Percentiles rank a stretch among this genome's conserved stretches.
phyloP scores from a whole-genome alignment of 2,797 vertebrate genomes.

The Antennarius maculatus region DNA sequence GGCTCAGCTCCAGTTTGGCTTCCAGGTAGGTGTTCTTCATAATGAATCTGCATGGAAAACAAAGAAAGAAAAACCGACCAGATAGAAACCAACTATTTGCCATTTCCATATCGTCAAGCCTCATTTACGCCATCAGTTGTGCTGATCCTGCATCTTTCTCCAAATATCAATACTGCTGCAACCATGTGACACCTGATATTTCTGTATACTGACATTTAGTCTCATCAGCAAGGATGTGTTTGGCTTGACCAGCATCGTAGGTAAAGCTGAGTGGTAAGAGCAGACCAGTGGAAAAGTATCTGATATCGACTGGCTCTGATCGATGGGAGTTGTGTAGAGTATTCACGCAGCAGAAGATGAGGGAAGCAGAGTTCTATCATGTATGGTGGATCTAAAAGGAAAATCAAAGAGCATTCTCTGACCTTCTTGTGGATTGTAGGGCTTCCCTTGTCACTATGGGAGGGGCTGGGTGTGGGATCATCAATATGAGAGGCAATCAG shows the following conservation, averaged over 20 bases:
- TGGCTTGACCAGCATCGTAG: slow-evolving; percentile 36
- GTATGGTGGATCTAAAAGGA: slow-evolving; percentile 1
- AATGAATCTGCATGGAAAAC: slow-evolving; percentile 39
- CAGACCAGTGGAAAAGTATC: slow-evolving; percentile 13
- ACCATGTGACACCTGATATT: slow-evolving; percentile 48
- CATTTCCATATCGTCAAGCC: not conserved
- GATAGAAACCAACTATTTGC: not conserved
- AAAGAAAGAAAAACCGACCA: not conserved
- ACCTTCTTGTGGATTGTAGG: slow-evolving; percentile 67
- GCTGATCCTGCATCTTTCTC: slow-evolving; percentile 6
- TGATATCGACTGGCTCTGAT: slow-evolving; percentile 32
- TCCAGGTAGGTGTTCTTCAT: slow-evolving; percentile 54
- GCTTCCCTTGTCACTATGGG: slow-evolving; percentile 66
- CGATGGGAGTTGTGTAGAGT: slow-evolving; percentile 25
- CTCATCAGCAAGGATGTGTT: slow-evolving; percentile 35
- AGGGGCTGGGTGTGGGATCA: slow-evolving; percentile 71
- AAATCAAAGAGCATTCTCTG: slow-evolving; percentile 1
- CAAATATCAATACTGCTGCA: slow-evolving; percentile 31
- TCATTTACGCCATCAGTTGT: not conserved
- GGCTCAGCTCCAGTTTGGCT: slow-evolving; percentile 44
- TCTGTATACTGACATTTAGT: slow-evolving; percentile 37
- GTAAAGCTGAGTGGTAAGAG: slow-evolving; percentile 1
- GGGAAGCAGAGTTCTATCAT: slow-evolving; percentile 9
- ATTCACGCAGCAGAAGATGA: slow-evolving; percentile 24
- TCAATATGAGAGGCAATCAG: slow-evolving; percentile 64